A percentile compares a stretch with the other conserved stretches of the same genome.
Conservation (phyloP, 2,113 vertebrate species). For the Pungitius pungitius region DNA sequence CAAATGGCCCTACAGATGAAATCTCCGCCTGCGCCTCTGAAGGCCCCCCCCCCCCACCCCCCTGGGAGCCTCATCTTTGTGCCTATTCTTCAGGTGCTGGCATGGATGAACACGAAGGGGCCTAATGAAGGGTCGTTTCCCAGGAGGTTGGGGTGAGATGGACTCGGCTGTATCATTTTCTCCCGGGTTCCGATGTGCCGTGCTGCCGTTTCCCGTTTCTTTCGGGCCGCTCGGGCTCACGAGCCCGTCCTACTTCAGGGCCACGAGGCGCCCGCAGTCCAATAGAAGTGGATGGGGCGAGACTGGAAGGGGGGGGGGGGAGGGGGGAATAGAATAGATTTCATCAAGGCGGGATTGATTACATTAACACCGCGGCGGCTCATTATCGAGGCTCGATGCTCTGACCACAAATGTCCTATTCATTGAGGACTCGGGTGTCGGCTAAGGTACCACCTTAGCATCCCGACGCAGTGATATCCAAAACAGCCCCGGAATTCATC, state of each 20-base stretch:
- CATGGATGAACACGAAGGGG: constrained; percentile 48
- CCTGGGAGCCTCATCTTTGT: constrained; percentile 28
- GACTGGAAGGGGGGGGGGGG: constrained; percentile 24
- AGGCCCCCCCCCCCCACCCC: constrained; percentile 10
- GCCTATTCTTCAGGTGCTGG: constrained; percentile 63
- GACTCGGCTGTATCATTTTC: constrained; percentile 54
- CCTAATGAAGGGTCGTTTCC: constrained; percentile 70
- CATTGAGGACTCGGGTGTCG: constrained; percentile 33
- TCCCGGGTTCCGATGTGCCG: constrained; percentile 23
- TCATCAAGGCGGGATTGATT: constrained; percentile 26
- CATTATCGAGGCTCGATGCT: constrained; percentile 20
- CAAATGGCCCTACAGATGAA: constrained; percentile 49
- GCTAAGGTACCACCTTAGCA: too few species aligned
- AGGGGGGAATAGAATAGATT: constrained; percentile 32
- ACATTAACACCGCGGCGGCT: constrained; percentile 18
- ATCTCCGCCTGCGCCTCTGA: constrained; percentile 46
- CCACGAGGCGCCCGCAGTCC: constrained; percentile 55
- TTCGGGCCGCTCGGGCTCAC: constrained; percentile 36
- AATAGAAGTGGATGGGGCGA: constrained; percentile 22
- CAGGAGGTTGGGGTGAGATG: constrained; percentile 24
- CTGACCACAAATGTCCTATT: constrained; percentile 25
- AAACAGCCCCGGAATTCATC: constrained; percentile 59
- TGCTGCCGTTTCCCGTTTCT: constrained; percentile 50
- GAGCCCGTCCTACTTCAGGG: constrained; percentile 57
- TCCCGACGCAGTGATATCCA: constrained; percentile 49